These are phyloP conservation scores for Drosophila orena DNA, from an alignment of 1,140 invertebrate genomes.

Conservation along the genomic window DNA sequence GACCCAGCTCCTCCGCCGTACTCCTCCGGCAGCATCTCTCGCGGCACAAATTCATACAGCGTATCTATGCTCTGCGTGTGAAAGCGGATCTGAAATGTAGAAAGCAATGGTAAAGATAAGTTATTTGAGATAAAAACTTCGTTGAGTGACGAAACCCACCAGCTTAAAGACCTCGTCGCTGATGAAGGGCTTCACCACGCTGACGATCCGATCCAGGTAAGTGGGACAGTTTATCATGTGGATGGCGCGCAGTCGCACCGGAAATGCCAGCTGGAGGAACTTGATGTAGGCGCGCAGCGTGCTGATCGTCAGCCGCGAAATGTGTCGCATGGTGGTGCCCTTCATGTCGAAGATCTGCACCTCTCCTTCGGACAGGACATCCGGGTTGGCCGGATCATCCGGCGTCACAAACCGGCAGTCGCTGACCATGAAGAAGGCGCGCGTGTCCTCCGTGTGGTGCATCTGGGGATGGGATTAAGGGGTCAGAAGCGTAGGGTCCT, in stretches of 20 bases:
- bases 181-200: constrained; percentile 88
- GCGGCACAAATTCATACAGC: constrained; percentile 87
- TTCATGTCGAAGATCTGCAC: constrained; percentile 90
- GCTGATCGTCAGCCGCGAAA: constrained; percentile 87
- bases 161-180: constrained; percentile 87
- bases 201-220: constrained; percentile 88
- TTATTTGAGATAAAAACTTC: not conserved
- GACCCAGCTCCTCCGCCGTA: constrained; percentile 88
- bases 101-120: not conserved
- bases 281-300: constrained; percentile 85
- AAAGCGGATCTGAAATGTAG: constrained; percentile 86
- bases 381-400: constrained; percentile 81
- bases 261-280: constrained; percentile 89
- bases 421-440: constrained; percentile 89
- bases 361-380: constrained; percentile 86
- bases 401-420: constrained; percentile 88
- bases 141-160: constrained; percentile 31
- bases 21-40: constrained; percentile 88
- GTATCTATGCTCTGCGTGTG: constrained; percentile 87
- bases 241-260: constrained; percentile 90
- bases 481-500: not conserved
- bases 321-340: constrained; percentile 87
- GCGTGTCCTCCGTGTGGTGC: constrained; percentile 88
- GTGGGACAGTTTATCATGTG: constrained; percentile 89
- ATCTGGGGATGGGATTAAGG: constrained; percentile 84